Evolutionary conservation across 2,888 invertebrate species (phyloP), one percentile per base, ranked within the genome.

Genomic region (Agrilus mali): DNA sequence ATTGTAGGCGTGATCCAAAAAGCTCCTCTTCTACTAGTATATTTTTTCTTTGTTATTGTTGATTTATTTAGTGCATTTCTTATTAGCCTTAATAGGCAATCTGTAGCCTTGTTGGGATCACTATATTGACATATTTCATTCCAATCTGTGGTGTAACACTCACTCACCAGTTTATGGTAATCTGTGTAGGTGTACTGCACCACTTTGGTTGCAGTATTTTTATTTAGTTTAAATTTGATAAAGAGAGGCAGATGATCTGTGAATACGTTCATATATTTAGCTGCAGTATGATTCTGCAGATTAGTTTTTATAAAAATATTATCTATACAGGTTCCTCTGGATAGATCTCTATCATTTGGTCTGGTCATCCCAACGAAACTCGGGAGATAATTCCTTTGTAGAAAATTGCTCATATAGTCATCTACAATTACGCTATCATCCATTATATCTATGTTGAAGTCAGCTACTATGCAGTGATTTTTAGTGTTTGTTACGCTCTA

Each of bases 231-330:
- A 34, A 36, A 22, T 22, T 13, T 32, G 16, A 38, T 22, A 40
- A 46, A 36, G 14, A 46, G 16, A 10, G 45, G 45, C 31, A 37
- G 42, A 34, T 46, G 46, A 36, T 46, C 46, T 13, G 45, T 46
- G 35, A 46, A 46, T 10, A 34, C 40, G 17, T 47, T 42, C 33
- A 33, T 43, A 15, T 32, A 43, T 43, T 22, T 43, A 32, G 14
- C 10, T 20, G 42, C 3, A 3, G 2, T 33, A 34, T 33, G 17
- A 33, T 40, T 46, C 12, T 20, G 13, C 7, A 31, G 8, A 27
- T 38, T 45, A 15, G 44, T 36, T 40, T 36, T 46, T 22, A 46
- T 20, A 40, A 46, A 46, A 32, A 46, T 36, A 34, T 46, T 46
- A 40, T 46, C 45, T 17, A 46, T 46, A 33, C 46, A 46, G 10